These are phyloP conservation scores for Drosophila teissieri DNA, from an alignment of 1,140 invertebrate genomes.

Conservation along the genomic window DNA sequence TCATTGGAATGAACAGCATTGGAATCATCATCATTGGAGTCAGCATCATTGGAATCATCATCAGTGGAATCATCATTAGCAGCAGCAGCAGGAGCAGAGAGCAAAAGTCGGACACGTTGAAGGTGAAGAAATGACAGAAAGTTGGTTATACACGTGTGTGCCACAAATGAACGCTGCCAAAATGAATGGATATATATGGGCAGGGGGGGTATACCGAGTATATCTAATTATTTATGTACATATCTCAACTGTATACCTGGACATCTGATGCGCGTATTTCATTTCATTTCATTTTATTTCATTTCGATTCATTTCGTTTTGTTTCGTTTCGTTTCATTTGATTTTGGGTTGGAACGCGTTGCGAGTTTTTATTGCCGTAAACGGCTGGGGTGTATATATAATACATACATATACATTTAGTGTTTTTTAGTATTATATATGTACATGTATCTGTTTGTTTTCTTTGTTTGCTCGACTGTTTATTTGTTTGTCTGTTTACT, in stretches of 20 bases:
- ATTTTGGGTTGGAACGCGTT: slow-evolving; percentile 13
- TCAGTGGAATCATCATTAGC: background rate
- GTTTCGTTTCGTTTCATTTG: slow-evolving; percentile 45
- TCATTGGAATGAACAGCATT: background rate
- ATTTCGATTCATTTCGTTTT: slow-evolving; percentile 19
- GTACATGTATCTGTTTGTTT: background rate
- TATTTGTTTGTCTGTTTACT: slow-evolving; percentile 14
- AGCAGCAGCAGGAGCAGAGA: background rate
- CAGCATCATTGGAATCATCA: background rate
- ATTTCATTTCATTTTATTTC: background rate
- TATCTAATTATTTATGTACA: slow-evolving; percentile 23
- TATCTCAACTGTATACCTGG: background rate
- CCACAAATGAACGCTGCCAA: background rate
- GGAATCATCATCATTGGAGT: too few species aligned
- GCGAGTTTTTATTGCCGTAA: slow-evolving; percentile 32
- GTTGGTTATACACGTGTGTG: slow-evolving; percentile 26
- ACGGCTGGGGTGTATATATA: background rate
- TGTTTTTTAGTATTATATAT: slow-evolving; percentile 1
- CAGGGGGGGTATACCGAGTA: background rate
- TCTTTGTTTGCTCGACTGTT: slow-evolving; percentile 13
- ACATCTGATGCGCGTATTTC: background rate
- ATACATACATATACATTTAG: background rate
- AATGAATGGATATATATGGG: slow-evolving; percentile 2
- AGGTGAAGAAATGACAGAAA: slow-evolving; percentile 28
- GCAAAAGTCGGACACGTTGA: background rate